Percentiles rank a stretch among this genome's conserved stretches.
These are phyloP conservation scores for Nemoura dubitans DNA, from an alignment of 2,888 invertebrate species.

Conservation along the genomic window DNA sequence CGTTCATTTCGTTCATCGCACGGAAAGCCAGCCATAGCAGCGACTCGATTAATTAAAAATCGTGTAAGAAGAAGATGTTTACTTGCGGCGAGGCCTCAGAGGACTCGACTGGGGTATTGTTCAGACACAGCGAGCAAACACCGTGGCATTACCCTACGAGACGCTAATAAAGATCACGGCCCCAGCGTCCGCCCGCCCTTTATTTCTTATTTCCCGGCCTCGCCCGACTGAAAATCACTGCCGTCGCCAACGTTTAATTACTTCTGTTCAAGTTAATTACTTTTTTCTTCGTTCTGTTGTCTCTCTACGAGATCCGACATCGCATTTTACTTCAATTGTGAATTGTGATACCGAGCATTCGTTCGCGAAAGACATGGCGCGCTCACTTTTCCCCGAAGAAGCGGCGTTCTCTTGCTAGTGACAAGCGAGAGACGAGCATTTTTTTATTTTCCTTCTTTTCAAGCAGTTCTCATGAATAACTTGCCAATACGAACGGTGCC, in stretches of 20 bases:
- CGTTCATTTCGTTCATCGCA: background rate
- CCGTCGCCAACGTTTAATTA: constrained; percentile 50
- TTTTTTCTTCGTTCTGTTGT: constrained; percentile 49
- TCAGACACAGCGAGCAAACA: background rate
- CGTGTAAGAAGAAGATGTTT: background rate
- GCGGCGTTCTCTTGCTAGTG: background rate
- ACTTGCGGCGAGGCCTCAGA: background rate
- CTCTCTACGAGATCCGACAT: background rate
- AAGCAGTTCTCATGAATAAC: background rate
- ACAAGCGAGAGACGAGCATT: background rate
- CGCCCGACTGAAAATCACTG: background rate
- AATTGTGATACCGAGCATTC: background rate
- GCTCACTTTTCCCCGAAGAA: background rate
- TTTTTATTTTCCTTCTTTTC: background rate
- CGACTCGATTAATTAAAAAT: constrained; percentile 12
- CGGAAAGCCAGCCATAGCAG: background rate
- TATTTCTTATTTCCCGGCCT: background rate
- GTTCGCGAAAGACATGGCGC: no score
- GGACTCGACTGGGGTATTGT: background rate
- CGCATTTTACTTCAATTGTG: constrained; percentile 1
- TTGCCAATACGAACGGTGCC: background rate
- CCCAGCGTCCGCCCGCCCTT: background rate
- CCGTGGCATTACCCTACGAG: background rate
- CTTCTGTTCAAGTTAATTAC: constrained; percentile 52
- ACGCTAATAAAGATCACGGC: background rate